phyloP scores from a whole-genome alignment of 2,113 vertebrate genomes.

The Oreochromis aureus region DNA sequence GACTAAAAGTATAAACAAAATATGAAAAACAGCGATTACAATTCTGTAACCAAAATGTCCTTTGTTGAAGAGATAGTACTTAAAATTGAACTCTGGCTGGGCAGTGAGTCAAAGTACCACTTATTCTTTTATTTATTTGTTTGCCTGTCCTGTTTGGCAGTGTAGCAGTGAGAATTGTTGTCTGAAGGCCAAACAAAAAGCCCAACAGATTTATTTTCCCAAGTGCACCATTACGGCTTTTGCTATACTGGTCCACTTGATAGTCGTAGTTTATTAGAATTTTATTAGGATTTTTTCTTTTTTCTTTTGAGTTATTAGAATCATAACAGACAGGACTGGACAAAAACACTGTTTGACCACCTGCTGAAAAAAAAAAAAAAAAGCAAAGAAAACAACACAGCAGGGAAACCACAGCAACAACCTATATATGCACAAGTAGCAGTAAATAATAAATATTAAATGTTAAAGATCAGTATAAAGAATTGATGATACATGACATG shows the following conservation, averaged over 20 bases:
- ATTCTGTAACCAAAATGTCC: not conserved
- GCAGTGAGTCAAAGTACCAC: not conserved
- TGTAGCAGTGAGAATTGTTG: not conserved
- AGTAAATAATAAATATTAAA: too few relatives aligned
- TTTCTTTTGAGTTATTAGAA: too few relatives aligned
- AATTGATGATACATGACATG: too few relatives aligned
- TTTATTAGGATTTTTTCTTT: too few relatives aligned
- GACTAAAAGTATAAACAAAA: not conserved
- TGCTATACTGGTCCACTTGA: not conserved
- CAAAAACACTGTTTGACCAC: too few relatives aligned
- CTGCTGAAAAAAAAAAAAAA: too few relatives aligned
- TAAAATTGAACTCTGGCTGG: not conserved
- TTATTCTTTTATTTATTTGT: not conserved
- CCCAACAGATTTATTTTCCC: not conserved
- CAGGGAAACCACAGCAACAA: too few relatives aligned
- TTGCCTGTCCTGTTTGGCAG: not conserved
- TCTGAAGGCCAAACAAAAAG: not conserved
- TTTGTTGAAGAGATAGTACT: fast-evolving
- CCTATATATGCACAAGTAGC: too few relatives aligned
- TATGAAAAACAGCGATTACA: not conserved
- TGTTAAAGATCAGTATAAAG: too few relatives aligned
- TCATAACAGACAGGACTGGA: too few relatives aligned
- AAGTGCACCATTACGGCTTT: not conserved
- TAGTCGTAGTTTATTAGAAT: not conserved
- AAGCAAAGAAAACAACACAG: too few relatives aligned